These are phyloP conservation scores for Cremastinae sp. DNA, from an alignment of 2,888 invertebrate genomes.

Conservation along the genomic window DNA sequence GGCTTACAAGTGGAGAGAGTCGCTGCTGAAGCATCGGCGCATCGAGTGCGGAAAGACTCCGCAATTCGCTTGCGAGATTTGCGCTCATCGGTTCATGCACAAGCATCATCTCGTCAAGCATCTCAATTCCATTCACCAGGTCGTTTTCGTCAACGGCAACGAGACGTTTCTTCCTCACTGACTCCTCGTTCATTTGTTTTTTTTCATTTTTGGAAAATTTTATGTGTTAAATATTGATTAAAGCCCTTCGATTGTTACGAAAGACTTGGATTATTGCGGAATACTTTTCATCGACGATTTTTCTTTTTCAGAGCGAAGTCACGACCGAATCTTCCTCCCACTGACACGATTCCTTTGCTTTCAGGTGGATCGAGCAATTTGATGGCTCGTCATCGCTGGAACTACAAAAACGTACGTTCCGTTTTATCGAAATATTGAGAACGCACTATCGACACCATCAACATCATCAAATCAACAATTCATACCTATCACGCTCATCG, in stretches of 20 bases:
- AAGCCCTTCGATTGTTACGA: conserved; percentile 1
- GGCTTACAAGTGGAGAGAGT: conserved; percentile 74
- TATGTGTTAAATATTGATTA: neutral
- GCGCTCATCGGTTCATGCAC: conserved; percentile 79
- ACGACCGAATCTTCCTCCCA: conserved; percentile 16
- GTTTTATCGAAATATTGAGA: conserved; percentile 65
- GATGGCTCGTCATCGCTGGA: neutral
- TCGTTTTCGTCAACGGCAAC: conserved; percentile 38
- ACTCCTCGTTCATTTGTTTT: neutral
- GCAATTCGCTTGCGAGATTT: conserved; percentile 75
- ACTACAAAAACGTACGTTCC: conserved; percentile 62
- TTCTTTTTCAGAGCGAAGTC: neutral
- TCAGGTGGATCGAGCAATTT: conserved; percentile 25
- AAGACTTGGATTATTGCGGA: no score
- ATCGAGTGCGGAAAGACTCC: conserved; percentile 76
- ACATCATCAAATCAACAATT: no score
- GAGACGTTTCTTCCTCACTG: conserved; percentile 49
- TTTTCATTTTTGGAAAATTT: neutral
- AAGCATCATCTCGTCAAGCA: conserved; percentile 80
- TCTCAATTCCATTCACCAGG: conserved; percentile 67
- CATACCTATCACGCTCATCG: no score
- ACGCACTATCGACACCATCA: no score
- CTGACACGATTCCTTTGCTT: conserved; percentile 35
- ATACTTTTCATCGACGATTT: no score
- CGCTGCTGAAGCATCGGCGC: conserved; percentile 73